Percentiles rank a stretch among this genome's conserved stretches.
Evolutionary conservation across 2,113 vertebrate genomes (phyloP).

Genomic region (Crotophaga sulcirostris): DNA sequence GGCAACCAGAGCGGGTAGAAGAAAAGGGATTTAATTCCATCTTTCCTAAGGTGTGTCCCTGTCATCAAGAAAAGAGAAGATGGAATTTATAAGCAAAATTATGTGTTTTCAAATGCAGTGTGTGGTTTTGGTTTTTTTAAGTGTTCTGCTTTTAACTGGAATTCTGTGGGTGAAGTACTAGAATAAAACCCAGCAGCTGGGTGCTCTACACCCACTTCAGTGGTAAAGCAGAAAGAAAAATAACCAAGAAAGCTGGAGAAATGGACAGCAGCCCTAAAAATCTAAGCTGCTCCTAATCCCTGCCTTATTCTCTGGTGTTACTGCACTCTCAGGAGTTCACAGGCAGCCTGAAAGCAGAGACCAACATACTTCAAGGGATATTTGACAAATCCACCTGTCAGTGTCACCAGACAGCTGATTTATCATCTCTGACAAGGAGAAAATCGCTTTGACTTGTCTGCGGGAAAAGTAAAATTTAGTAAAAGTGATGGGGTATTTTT

Average conservation of each 20-base stretch:
- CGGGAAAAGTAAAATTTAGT: conserved; percentile 50
- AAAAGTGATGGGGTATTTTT: conserved; percentile 7
- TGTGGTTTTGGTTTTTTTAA: not conserved
- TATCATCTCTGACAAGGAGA: conserved; percentile 39
- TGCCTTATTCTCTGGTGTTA: not conserved
- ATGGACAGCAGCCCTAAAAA: not conserved
- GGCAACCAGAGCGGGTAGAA: not conserved
- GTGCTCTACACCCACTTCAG: not conserved
- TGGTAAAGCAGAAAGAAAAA: not conserved
- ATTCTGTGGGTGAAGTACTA: not conserved
- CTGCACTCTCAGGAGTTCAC: not conserved
- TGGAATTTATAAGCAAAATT: not conserved
- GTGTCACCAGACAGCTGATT: conserved; percentile 31
- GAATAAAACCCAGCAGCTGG: not conserved
- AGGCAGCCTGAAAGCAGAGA: not conserved
- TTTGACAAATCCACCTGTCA: conserved; percentile 52
- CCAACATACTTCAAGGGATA: not conserved
- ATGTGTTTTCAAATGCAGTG: not conserved
- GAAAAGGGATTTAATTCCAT: not conserved
- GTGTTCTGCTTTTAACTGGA: not conserved
- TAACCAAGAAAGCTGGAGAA: not conserved
- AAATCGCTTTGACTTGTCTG: conserved; percentile 55
- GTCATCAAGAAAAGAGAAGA: not conserved
- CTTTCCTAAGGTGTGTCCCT: not conserved
- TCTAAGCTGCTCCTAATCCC: not conserved